A percentile compares a stretch with the other conserved stretches of the same genome.
These are phyloP conservation scores for Solen grandis DNA, from an alignment of 1,140 invertebrate genomes.

Conservation along the genomic window DNA sequence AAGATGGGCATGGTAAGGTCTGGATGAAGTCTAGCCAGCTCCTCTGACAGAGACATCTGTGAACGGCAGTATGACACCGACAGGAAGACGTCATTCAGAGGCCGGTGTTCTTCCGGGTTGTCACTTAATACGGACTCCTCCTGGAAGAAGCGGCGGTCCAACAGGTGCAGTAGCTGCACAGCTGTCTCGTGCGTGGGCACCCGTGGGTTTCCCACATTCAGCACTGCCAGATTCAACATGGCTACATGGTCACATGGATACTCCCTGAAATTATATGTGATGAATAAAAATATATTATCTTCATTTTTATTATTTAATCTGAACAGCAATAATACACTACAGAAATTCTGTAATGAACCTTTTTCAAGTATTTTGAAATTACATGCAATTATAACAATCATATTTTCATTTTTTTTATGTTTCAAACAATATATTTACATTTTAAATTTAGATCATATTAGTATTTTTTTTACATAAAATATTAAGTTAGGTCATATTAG, in stretches of 20 bases:
- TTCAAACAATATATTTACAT: too few relatives aligned
- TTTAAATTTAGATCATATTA: too few relatives aligned
- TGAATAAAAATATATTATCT: not conserved
- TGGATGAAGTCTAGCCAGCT: conserved; percentile 95
- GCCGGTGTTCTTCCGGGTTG: conserved; percentile 70
- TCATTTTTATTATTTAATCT: too few relatives aligned
- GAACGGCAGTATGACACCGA: conserved; percentile 94
- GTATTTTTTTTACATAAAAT: too few relatives aligned
- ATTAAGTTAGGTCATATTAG: too few relatives aligned
- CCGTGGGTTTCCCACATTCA: conserved; percentile 96
- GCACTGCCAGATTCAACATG: conserved; percentile 97
- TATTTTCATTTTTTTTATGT: too few relatives aligned
- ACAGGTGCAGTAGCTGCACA: conserved; percentile 94
- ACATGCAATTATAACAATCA: too few relatives aligned
- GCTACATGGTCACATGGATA: conserved; percentile 99
- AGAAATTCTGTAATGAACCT: too few relatives aligned
- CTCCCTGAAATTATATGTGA: conserved; percentile 85
- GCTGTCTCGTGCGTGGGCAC: conserved; percentile 95
- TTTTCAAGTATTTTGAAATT: too few relatives aligned
- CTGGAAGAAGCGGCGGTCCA: conserved; percentile 96
- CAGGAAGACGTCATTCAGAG: conserved; percentile 88
- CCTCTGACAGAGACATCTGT: conserved; percentile 94
- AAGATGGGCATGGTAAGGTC: conserved; percentile 99
- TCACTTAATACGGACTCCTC: conserved; percentile 67
- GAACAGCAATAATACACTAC: too few relatives aligned